phyloP scores from a whole-genome alignment of 2,113 vertebrate species.

The Proteles cristata region DNA sequence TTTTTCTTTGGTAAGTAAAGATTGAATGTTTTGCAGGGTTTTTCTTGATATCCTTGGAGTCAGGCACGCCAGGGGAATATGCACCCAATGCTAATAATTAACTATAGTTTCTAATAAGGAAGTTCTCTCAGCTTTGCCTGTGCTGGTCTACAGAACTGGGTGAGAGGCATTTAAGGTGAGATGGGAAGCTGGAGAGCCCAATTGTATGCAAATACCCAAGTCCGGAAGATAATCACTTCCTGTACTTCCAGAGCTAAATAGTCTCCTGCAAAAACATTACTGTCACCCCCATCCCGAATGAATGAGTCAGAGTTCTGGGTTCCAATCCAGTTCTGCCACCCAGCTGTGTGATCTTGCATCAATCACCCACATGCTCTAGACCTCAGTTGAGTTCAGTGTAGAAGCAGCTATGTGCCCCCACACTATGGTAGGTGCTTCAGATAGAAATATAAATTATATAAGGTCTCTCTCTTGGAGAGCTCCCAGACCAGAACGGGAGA shows the following conservation, averaged over 20 bases:
- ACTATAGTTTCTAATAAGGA: not conserved
- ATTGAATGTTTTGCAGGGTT: not conserved
- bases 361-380: not conserved
- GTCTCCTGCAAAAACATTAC: not conserved
- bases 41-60: not conserved
- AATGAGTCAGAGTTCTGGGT: not conserved
- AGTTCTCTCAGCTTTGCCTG: not conserved
- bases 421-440: not conserved
- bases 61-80: not conserved
- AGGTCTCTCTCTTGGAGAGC: not conserved
- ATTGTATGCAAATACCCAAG: not conserved
- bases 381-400: not conserved
- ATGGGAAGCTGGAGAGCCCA: not conserved
- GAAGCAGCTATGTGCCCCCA: not conserved
- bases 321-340: not conserved
- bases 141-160: not conserved
- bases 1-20: conserved; percentile 6
- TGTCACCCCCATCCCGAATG: not conserved
- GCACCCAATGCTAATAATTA: not conserved
- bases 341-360: not conserved
- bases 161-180: not conserved
- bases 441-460: not conserved
- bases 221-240: not conserved
- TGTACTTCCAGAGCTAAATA: not conserved
- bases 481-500: not conserved